Evolutionary conservation across 2,888 invertebrate species (phyloP).

Genomic region (Mythimna loreyi): DNA sequence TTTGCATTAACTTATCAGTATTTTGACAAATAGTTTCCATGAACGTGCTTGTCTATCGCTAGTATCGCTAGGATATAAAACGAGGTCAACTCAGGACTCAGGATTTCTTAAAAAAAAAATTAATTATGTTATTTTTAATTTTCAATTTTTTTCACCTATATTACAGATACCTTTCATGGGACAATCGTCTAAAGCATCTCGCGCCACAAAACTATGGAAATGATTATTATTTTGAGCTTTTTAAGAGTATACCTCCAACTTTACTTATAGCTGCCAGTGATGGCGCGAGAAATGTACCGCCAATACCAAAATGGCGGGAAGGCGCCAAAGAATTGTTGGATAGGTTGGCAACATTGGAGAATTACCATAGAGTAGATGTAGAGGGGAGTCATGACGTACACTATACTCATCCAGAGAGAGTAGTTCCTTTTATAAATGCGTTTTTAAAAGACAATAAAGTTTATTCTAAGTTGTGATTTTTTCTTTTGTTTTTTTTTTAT

Average conservation of each 20-base stretch:
- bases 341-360: slow-evolving; percentile 51
- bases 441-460: slow-evolving; percentile 75
- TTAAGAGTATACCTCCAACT: slow-evolving; percentile 73
- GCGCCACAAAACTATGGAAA: slow-evolving; percentile 74
- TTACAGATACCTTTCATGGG: slow-evolving; percentile 81
- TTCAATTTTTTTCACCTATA: background rate
- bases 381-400: slow-evolving; percentile 92
- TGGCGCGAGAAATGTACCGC: slow-evolving; percentile 35
- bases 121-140: too few relatives aligned
- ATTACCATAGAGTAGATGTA: slow-evolving; percentile 72
- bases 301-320: slow-evolving; percentile 41
- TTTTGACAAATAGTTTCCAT: too few relatives aligned
- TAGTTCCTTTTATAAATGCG: slow-evolving; percentile 77
- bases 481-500: background rate
- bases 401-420: slow-evolving; percentile 89
- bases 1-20: too few relatives aligned
- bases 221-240: slow-evolving; percentile 74
- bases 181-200: slow-evolving; percentile 70
- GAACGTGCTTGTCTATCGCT: too few relatives aligned
- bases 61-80: too few relatives aligned
- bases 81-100: too few relatives aligned
- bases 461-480: slow-evolving; percentile 42
- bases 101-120: too few relatives aligned
- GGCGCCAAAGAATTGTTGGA: slow-evolving; percentile 64
- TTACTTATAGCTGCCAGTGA: slow-evolving; percentile 72